These are phyloP conservation scores for Chunga burmeisteri DNA, from an alignment of 2,113 vertebrate genomes.

Conservation along the genomic window DNA sequence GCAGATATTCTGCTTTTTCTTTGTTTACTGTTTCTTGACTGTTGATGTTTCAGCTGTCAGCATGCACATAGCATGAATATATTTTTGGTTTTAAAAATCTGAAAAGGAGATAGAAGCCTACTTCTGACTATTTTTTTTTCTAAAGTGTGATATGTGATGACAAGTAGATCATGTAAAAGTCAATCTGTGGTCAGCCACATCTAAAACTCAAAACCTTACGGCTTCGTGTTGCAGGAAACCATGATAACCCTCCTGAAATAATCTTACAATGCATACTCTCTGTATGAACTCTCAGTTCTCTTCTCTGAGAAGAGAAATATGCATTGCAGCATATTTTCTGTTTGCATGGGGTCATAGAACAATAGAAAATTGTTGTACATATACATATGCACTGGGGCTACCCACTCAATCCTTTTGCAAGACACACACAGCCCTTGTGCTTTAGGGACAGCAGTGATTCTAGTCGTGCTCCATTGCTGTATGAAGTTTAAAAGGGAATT, in stretches of 20 bases:
- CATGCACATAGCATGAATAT: neutral
- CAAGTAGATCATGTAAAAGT: conserved; percentile 58
- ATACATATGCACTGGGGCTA: neutral
- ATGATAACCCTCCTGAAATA: neutral
- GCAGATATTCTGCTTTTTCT: neutral
- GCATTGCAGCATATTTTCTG: neutral
- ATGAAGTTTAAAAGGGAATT: neutral
- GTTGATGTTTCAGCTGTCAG: conserved; percentile 49
- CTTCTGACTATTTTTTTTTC: neutral
- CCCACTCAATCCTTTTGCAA: neutral
- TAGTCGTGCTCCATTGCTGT: neutral
- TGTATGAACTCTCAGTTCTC: neutral
- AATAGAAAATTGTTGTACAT: neutral
- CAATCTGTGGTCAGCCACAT: conserved; percentile 39
- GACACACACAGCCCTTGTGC: neutral
- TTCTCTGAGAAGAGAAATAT: too few species aligned
- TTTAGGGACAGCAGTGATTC: neutral
- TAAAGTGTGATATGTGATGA: conserved; percentile 39
- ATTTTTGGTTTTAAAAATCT: conserved; percentile 8
- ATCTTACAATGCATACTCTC: neutral
- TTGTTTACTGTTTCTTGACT: conserved; percentile 15
- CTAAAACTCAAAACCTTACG: conserved; percentile 9
- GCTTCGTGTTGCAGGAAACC: neutral
- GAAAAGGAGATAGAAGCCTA: neutral
- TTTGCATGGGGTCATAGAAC: neutral